Evolutionary conservation across 2,113 vertebrate genomes (phyloP).

Genomic region (Calonectris borealis): DNA sequence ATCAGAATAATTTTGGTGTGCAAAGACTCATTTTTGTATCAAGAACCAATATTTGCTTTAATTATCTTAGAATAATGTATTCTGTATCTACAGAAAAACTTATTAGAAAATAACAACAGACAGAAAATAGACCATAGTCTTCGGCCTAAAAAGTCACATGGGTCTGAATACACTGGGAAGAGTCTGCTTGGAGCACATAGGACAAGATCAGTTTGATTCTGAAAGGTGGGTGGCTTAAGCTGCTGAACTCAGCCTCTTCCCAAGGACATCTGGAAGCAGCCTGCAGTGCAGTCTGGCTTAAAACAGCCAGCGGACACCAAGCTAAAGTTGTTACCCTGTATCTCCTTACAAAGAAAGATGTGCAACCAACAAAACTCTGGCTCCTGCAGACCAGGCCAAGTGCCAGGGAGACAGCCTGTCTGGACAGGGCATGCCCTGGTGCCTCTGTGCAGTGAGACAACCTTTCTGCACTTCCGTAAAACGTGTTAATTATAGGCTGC

Average conservation of each 20-base stretch:
- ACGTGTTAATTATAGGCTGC: neutral
- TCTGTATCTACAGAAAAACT: neutral
- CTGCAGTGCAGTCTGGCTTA: neutral
- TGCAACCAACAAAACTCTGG: neutral
- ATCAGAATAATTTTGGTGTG: neutral
- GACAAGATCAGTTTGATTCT: neutral
- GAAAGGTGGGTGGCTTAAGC: neutral
- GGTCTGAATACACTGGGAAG: neutral
- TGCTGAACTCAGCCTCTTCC: neutral
- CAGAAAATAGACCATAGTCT: neutral
- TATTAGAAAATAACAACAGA: neutral
- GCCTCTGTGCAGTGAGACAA: neutral
- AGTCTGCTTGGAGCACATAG: neutral
- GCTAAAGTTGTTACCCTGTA: neutral
- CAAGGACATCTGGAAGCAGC: neutral
- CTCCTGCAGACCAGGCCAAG: neutral
- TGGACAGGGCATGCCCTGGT: neutral
- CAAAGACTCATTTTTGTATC: neutral
- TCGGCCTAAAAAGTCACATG: neutral
- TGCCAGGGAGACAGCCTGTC: neutral
- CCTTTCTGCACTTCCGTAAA: neutral
- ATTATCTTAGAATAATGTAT: neutral
- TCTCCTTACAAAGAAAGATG: neutral
- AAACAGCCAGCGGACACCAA: neutral
- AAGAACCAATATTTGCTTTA: slow-evolving; percentile 15